Evolutionary conservation across 2,888 invertebrate genomes (phyloP), one percentile per base, ranked within the genome.

Genomic region (Ceramica pisi): DNA sequence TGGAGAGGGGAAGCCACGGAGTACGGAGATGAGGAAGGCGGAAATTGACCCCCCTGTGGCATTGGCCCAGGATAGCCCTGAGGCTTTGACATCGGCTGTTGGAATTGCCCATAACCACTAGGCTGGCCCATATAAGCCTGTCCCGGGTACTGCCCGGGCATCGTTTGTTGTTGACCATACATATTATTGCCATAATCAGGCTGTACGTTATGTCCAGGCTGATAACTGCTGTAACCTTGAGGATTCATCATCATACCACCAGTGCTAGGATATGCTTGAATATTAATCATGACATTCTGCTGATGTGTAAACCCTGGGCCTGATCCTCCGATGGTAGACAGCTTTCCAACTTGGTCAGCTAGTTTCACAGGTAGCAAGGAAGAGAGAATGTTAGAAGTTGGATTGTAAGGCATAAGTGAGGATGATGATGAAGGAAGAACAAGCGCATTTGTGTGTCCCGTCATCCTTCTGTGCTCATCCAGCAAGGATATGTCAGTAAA

Each of bases 261-360:
- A 5, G 90, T 93, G 44, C 96, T 96, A 8, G 97, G 97, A 84
- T 97, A 97, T 61, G 97, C 97, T 86, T 97, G 97, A 44, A 97
- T 97, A 83, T 97, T 97, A 62, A 97, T 97, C 92, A 97, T 95
- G 3, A 97, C 97, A 86, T 97, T 97, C 87, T 97, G 97, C 86
- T 97, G 97, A 85, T 97, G 97, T 67, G 97, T 96, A 61, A 94
- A 96, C 1, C 93, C 93, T 31, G 93, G 81, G 0, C 90, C 89
- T 72, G 86, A 87, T 35, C 89, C 88, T 14, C 92, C 89, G 1
- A 94, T 93, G 0, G 87, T 88, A 6, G 95, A 92, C 31, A 96
- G 80, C 81, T 96, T 95, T 19, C 96, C 95, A 19, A 96, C 96
- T 88, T 95, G 95, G 80, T 96, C 96, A 21, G 94, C 96, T 71